Conservation (phyloP, 2,113 vertebrate genomes). For the Cebus imitator region DNA sequence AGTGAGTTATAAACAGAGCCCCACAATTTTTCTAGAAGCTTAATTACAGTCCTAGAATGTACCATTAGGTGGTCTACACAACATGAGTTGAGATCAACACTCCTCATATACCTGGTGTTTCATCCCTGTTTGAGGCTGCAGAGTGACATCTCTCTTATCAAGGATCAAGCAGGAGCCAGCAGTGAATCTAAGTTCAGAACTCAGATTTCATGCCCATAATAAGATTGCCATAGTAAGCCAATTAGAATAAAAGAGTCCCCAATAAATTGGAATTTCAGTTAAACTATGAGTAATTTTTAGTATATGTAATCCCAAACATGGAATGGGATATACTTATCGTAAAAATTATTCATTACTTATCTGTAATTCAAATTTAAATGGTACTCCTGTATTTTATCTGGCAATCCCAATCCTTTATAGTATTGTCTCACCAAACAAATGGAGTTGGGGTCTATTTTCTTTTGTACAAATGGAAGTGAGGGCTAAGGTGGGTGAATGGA, state of each 20-base stretch:
- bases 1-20: neutral
- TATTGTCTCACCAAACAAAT: conserved; percentile 13
- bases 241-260: neutral
- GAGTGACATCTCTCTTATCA: neutral
- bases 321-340: neutral
- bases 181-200: conserved; percentile 18
- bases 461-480: neutral
- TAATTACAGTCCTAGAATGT: neutral
- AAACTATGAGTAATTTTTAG: neutral
- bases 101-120: neutral
- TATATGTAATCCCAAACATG: neutral
- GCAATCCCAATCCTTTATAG: neutral
- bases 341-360: neutral
- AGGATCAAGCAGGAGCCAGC: neutral
- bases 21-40: neutral
- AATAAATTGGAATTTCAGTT: conserved; percentile 39
- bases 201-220: neutral
- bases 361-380: neutral
- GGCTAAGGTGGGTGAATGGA: neutral
- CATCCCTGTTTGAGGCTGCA: neutral
- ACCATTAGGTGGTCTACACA: neutral
- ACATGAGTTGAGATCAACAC: neutral
- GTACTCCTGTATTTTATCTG: neutral
- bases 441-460: neutral
- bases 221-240: neutral